Evolutionary conservation across 2,113 vertebrate genomes (phyloP).

Genomic region (Zosterops pallidus): DNA sequence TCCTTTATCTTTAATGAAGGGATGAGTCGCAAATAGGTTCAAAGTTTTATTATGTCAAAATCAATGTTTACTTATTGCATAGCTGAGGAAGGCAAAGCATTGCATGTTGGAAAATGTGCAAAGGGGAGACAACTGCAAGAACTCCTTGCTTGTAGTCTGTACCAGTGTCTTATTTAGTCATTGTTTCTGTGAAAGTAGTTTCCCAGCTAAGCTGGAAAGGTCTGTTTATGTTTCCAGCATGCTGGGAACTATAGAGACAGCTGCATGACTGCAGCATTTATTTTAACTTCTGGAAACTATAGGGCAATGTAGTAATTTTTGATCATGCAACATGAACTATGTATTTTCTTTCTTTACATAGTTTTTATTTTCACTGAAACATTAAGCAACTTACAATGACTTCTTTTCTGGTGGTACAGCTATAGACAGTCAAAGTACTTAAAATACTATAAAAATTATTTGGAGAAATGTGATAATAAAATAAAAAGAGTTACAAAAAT

Average conservation of each 20-base stretch:
- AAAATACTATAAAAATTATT: background rate
- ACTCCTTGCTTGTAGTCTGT: background rate
- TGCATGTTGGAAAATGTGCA: background rate
- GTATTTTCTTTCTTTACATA: background rate
- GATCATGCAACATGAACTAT: background rate
- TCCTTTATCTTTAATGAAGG: background rate
- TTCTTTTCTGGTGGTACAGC: background rate
- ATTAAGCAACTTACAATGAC: background rate
- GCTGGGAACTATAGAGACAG: background rate
- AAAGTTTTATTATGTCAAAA: background rate
- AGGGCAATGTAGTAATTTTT: background rate
- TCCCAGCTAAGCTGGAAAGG: background rate
- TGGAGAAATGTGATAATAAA: background rate
- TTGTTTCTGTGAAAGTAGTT: background rate
- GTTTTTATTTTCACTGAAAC: background rate
- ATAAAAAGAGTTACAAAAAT: background rate
- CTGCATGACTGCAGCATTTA: background rate
- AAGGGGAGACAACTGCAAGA: background rate
- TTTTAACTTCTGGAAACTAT: background rate
- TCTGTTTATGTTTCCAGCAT: background rate
- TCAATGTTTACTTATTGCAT: accelerated
- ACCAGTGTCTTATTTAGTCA: background rate
- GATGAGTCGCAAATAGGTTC: background rate
- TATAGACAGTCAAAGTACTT: background rate
- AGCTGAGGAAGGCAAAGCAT: background rate